These are phyloP conservation scores for Peromyscus maniculatus DNA, from an alignment of 2,113 vertebrate genomes.

Conservation along the genomic window DNA sequence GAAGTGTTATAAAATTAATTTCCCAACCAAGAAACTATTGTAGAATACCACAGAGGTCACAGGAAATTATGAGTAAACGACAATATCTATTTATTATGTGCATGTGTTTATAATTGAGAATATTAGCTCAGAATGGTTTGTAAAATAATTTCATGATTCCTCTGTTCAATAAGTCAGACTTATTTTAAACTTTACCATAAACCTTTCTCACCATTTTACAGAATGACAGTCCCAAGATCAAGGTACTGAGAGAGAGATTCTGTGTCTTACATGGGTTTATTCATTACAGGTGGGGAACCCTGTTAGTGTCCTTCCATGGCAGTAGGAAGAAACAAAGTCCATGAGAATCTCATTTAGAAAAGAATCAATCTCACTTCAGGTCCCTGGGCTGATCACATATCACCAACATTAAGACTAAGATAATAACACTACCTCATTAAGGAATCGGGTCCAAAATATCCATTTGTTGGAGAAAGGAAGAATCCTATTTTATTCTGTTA, in stretches of 20 bases:
- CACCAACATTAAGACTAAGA: not conserved
- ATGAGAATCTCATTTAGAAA: not conserved
- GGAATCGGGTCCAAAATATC: not conserved
- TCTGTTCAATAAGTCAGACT: not conserved
- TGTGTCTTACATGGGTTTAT: not conserved
- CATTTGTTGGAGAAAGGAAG: not conserved
- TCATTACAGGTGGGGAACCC: not conserved
- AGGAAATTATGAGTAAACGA: not conserved
- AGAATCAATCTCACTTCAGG: not conserved
- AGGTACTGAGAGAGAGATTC: not conserved
- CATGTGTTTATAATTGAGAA: not conserved
- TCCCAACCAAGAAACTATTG: not conserved
- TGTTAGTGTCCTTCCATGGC: fast-evolving
- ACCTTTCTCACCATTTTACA: not conserved
- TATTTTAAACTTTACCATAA: not conserved
- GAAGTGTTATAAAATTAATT: not conserved
- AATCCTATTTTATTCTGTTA: not conserved
- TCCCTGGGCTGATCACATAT: fast-evolving
- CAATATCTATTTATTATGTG: not conserved
- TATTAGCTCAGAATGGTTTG: not conserved
- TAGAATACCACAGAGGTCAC: not conserved
- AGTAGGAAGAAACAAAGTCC: not conserved
- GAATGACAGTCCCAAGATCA: not conserved
- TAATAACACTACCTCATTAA: not conserved
- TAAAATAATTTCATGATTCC: not conserved